These are phyloP conservation scores for Reticulitermes lucifugus DNA, from an alignment of 2,888 invertebrate species.

Conservation along the genomic window DNA sequence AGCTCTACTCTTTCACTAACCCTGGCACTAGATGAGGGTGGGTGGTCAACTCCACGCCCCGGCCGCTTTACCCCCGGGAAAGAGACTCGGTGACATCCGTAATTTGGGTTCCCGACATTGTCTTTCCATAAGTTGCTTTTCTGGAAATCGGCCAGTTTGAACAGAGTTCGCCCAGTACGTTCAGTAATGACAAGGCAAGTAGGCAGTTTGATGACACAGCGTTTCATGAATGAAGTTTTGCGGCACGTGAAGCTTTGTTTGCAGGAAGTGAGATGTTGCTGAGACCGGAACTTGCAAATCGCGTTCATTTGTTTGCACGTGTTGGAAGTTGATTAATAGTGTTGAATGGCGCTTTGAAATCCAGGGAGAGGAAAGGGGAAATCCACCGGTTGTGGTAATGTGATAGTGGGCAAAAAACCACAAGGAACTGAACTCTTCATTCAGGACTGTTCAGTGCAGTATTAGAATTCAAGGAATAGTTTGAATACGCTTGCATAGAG, in stretches of 20 bases:
- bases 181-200: no score
- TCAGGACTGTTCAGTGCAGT: background rate
- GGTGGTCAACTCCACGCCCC: no score
- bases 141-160: no score
- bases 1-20: no score
- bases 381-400: background rate
- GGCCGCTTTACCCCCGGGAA: no score
- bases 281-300: background rate
- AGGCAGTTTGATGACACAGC: background rate
- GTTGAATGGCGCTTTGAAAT: background rate
- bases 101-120: no score
- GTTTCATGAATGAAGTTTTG: constrained; percentile 4
- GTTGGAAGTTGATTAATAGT: background rate
- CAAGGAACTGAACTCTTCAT: background rate
- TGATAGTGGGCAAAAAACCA: background rate
- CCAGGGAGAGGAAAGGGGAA: background rate
- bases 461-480: no score
- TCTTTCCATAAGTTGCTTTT: no score
- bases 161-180: no score
- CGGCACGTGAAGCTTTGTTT: background rate
- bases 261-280: background rate
- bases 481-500: no score
- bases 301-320: constrained; percentile 12
- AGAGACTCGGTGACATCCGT: no score
- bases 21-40: no score